Base-by-base conservation (phyloP, 2,797 vertebrate species). In the Eupleurogrammus muticus region DNA sequence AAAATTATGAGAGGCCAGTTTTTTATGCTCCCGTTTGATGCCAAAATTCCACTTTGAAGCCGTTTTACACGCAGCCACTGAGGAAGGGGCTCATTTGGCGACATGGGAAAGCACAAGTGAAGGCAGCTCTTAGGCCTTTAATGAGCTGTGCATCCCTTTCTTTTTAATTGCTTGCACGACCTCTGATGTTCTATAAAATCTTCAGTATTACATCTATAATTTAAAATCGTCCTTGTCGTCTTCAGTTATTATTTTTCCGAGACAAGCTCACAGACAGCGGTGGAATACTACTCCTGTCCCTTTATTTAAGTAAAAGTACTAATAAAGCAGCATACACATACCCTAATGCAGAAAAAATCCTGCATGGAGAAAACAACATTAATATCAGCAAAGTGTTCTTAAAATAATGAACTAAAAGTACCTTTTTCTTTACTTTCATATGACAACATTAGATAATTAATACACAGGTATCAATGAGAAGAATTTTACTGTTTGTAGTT, bases 21-120 rank as follows among this genome's bases (percentile, higher is more conserved):
- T 70, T n/a, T 79, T 17, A 63, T 65, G 50, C 36, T 71, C 74
- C 50, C 14, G 50, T 47, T 66, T 64, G 47, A 75, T 55, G 73
- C 16, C 32, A 72, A 54, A 56, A 42, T 58, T 73, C 53, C 13
- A 42, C 50, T 75, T 68, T 79, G 40, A 69, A 69, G 66, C 36
- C 4, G 5, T 61, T 75, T 76, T 24, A 60, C 36, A 64, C 42
- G 8, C 0, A 44, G 20, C 19, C 9, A 3, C 36, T 47, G 35
- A 28, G 61, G 21, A 59, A 48, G 21, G 2, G 3, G 54, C 61
- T 72, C 10, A 51, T 67, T 44, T 46, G 4, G 59, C 13, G 36
- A 52, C 19, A 11, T 21, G 5, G 36, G 51, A 58, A 51, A 7
- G 19, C 38, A 14, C 48, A 36, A 38, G 11, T 70, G 65, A 69